These are phyloP conservation scores for Andinoacara biseriatus DNA, from an alignment of 2,113 vertebrate species.

Conservation along the genomic window DNA sequence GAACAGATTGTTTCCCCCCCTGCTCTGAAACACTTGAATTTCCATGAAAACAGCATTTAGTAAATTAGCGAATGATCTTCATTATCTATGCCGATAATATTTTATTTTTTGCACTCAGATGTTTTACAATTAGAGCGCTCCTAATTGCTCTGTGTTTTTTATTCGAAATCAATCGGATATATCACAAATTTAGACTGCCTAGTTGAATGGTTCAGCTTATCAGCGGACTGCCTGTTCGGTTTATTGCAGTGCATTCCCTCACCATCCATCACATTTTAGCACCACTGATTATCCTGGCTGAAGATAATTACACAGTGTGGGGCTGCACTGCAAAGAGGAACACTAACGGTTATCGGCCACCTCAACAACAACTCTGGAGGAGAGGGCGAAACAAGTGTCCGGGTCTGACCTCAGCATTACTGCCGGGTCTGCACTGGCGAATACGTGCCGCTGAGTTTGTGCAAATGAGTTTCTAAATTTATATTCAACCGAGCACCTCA, in stretches of 20 bases:
- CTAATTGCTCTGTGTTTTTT: conserved; percentile 56
- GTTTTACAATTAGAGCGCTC: conserved; percentile 31
- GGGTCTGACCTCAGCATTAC: conserved; percentile 39
- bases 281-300: conserved; percentile 66
- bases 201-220: conserved; percentile 44
- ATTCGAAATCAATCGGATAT: conserved; percentile 45
- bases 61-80: conserved; percentile 12
- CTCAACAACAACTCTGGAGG: conserved; percentile 49
- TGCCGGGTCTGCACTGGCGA: not conserved
- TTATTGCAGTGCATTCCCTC: conserved; percentile 62
- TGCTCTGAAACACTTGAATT: not conserved
- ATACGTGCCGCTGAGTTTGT: not conserved
- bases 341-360: conserved; percentile 61
- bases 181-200: conserved; percentile 27
- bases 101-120: conserved; percentile 9
- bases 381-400: conserved; percentile 31
- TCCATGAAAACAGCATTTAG: conserved; percentile 4
- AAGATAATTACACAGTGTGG: conserved; percentile 66
- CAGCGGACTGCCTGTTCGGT: conserved; percentile 32
- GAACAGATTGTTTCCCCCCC: not conserved
- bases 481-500: not conserved
- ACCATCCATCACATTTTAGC: conserved; percentile 73
- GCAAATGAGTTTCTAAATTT: not conserved
- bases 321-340: conserved; percentile 29
- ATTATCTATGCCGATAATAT: conserved; percentile 5